Evolutionary conservation across 2,888 invertebrate genomes (phyloP), one percentile per base, ranked within the genome.

Genomic region (Nephrotoma guestfalica): DNA sequence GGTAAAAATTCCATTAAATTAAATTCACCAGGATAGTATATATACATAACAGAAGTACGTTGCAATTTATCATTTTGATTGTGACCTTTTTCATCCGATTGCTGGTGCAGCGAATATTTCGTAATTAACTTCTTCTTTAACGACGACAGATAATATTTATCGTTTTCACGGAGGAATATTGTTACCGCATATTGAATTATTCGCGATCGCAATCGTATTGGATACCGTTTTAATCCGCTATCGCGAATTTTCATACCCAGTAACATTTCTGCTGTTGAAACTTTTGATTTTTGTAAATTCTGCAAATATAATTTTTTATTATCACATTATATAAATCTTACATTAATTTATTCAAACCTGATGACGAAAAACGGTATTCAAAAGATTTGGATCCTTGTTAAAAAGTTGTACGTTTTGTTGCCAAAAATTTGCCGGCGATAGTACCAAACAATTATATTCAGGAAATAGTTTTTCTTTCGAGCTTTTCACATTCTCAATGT

Each of bases 401-500:
- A 97, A 98, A 83, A 94, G 93, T 89, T 96, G 95, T 43, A 95
- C 92, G 90, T 96, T 96, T 90, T 97, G 96, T 88, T 95, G 95
- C 99, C 99, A 99, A 87, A 99, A 93, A 92, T 97, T 98, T 6
- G 97, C 98, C 0, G 98, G 99, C 0, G 98, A 98, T 7, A 99
- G 92, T 57, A 97, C 92, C 41, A 99, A 93, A 91, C 99, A 99
- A 90, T 95, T 96, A 91, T 97, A 98, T 90, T 98, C 96, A 0
- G 99, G 98, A 88, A 99, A 93, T 87, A 96, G 93, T 86, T 92
- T 93, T 51, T 94, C 94, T 87, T 93, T 93, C 88, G 93, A 93
- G 86, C 94, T 93, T 89, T 96, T 95, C 6, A 96, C 94, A 87
- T 95, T 95, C 90, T 96, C 97, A 86, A 98, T 95, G 90, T 97